Percentiles rank a stretch among this genome's conserved stretches.
Evolutionary conservation across 2,888 invertebrate species (phyloP).

Genomic region (Chromoteleia sp.): DNA sequence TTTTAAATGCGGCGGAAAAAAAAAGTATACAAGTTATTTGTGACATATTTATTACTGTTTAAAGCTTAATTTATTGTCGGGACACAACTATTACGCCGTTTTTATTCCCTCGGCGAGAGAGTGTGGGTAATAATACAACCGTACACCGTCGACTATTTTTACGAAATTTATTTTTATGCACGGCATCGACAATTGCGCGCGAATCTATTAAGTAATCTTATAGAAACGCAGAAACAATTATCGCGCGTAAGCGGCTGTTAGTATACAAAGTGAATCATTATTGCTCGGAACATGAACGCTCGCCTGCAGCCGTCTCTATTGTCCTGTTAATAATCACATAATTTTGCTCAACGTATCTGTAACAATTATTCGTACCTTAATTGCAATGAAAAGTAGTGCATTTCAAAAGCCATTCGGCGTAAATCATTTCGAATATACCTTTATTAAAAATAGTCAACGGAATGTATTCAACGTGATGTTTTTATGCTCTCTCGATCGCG

Average conservation of each 20-base stretch:
- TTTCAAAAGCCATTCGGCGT: conserved; percentile 35
- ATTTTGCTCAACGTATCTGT: conserved; percentile 46
- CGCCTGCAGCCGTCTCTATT: conserved; percentile 41
- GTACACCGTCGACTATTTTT: conserved; percentile 1
- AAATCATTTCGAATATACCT: conserved; percentile 17
- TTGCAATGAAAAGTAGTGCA: conserved; percentile 37
- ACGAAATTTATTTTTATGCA: conserved; percentile 39
- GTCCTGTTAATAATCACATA: conserved; percentile 54
- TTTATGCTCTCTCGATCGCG: conserved; percentile 18
- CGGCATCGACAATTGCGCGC: conserved; percentile 34
- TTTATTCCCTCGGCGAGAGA: conserved; percentile 5
- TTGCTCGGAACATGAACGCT: conserved; percentile 16
- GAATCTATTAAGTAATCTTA: conserved; percentile 58
- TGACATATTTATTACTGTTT: conserved; percentile 60
- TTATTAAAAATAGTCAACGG: conserved; percentile 22
- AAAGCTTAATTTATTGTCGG: conserved; percentile 56
- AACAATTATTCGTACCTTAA: conserved; percentile 54
- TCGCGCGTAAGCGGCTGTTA: conserved; percentile 33
- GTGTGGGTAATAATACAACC: conserved; percentile 20
- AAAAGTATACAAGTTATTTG: conserved; percentile 5
- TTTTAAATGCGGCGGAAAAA: conserved; percentile 29
- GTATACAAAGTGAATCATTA: conserved; percentile 58
- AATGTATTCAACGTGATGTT: conserved; percentile 5
- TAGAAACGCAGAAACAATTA: conserved; percentile 52
- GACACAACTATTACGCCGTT: conserved; percentile 17